Evolutionary conservation across 1,140 invertebrate genomes (phyloP), one percentile per base, ranked within the genome.

Genomic region (Planococcus citri): DNA sequence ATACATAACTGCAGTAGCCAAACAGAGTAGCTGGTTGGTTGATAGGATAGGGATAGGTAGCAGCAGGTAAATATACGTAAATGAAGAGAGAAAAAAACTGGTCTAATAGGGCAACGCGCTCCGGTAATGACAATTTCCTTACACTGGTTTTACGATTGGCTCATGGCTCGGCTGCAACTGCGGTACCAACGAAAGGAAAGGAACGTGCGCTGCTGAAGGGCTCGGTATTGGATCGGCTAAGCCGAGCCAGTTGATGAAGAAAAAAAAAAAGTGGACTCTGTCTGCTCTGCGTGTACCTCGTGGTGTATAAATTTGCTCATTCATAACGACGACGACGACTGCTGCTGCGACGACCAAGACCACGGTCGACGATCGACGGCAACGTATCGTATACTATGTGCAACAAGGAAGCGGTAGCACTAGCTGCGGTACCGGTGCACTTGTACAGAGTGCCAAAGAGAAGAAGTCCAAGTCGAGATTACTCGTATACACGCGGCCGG

Each of bases 281-380:
- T n/a, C n/a, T n/a, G n/a, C n/a, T n/a, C n/a, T n/a, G n/a, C n/a
- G n/a, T n/a, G n/a, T n/a, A n/a, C n/a, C n/a, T n/a, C n/a, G n/a
- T n/a, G n/a, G 29, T 33, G 12, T 33, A 33, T 33, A 33, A 64
- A 64, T 64, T 25, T 22, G 60, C 60, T 64, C 60, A 64, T 64
- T 64, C 60, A 64, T 64, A 64, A 64, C 10, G 24, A 64, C 24
- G n/a, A n/a, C n/a, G n/a, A 27, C 8, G 24, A 20, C 21, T n/a
- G n/a, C n/a, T n/a, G 17, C 6, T 20, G 51, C 17, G 51, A n/a
- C 17, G 17, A 41, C 37, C 37, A 10, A 41, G n/a, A n/a, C n/a
- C n/a, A n/a, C n/a, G n/a, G n/a, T n/a, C n/a, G n/a, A n/a, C n/a
- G n/a, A n/a, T n/a, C n/a, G n/a, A n/a, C n/a, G n/a, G n/a, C n/a